A percentile compares a stretch with the other conserved stretches of the same genome.
Conservation (phyloP, 2,797 vertebrate genomes). For the Pogoniulus pusillus region DNA sequence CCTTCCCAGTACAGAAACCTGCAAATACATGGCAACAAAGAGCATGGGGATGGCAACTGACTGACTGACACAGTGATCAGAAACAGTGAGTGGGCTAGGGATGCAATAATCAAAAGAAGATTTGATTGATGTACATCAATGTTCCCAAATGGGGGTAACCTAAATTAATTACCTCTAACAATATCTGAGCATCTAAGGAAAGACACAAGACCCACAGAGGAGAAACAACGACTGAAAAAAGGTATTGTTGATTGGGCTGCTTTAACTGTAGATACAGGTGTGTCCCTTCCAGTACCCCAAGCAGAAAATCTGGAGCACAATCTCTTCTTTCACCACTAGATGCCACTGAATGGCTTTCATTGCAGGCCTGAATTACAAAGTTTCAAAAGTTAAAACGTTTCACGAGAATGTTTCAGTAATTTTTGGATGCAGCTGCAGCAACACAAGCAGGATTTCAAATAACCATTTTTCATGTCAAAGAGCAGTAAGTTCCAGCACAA, state of each 20-base stretch:
- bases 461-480: neutral
- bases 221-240: neutral
- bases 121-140: neutral
- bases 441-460: neutral
- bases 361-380: neutral
- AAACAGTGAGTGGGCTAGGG: neutral
- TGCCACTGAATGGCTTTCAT: slow-evolving; percentile 50
- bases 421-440: neutral
- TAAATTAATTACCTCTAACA: neutral
- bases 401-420: neutral
- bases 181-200: neutral
- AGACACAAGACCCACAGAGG: neutral
- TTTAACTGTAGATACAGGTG: neutral
- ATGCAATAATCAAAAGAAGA: neutral
- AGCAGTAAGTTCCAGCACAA: neutral
- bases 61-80: neutral
- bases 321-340: slow-evolving; percentile 50
- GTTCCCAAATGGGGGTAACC: neutral
- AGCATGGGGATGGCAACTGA: neutral
- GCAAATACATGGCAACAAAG: neutral
- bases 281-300: neutral
- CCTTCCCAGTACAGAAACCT: neutral
- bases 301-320: neutral
- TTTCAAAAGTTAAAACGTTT: neutral
- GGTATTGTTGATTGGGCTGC: neutral